Evolutionary conservation across 2,888 invertebrate species (phyloP).

Genomic region (Cecidostiba fungosa): DNA sequence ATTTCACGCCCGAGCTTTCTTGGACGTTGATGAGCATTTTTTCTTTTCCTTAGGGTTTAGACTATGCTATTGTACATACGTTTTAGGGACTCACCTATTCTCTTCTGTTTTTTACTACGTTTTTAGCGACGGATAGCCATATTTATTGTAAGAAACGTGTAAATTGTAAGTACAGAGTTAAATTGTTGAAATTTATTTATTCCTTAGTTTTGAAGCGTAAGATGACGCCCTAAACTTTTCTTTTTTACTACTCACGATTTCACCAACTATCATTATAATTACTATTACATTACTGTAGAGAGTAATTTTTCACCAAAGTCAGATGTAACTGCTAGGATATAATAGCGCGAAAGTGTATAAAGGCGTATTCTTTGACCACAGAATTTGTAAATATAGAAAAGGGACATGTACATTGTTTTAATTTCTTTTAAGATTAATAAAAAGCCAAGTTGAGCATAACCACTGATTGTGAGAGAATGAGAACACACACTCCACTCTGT

Average conservation of each 20-base stretch:
- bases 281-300: neutral
- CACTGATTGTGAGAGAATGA: neutral
- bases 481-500: neutral
- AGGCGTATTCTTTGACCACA: neutral
- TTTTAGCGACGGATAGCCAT: conserved; percentile 28
- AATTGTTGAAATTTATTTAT: conserved; percentile 51
- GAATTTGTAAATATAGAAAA: conserved; percentile 1
- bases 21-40: conserved; percentile 17
- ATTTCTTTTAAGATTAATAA: conserved; percentile 48
- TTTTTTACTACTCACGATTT: neutral
- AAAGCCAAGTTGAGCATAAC: conserved; percentile 42
- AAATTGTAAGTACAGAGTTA: conserved; percentile 47
- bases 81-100: conserved; percentile 34
- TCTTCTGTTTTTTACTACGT: neutral
- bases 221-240: neutral
- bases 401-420: conserved; percentile 54
- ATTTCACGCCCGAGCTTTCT: conserved; percentile 38
- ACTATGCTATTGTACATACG: conserved; percentile 34
- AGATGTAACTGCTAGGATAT: neutral
- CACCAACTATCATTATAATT: neutral
- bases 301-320: conserved; percentile 17
- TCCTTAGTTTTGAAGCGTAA: neutral
- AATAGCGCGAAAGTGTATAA: neutral
- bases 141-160: conserved; percentile 43
- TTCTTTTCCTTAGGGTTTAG: neutral